Conservation (phyloP, 2,113 vertebrate species). For the Rhinoderma darwinii region DNA sequence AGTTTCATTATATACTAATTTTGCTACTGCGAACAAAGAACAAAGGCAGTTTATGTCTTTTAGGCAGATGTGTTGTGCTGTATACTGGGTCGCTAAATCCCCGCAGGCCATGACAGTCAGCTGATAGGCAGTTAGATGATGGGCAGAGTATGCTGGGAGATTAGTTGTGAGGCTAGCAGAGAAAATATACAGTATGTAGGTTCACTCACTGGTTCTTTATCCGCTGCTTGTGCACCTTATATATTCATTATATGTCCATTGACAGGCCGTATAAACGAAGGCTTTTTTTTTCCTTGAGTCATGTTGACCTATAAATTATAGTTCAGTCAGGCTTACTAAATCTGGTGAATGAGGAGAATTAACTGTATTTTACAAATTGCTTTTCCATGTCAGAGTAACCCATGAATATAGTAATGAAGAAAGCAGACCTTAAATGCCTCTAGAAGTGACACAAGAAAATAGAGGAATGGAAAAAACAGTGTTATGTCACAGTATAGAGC, state of each 20-base stretch:
- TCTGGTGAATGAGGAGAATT: constrained; percentile 20
- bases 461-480: neutral
- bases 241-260: neutral
- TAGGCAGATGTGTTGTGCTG: too few relatives aligned
- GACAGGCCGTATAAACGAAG: neutral
- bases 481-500: neutral
- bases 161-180: neutral
- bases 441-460: neutral
- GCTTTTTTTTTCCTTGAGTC: neutral
- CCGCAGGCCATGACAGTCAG: neutral
- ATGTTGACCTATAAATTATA: constrained; percentile 8
- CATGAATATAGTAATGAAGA: constrained; percentile 36
- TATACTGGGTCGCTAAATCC: neutral
- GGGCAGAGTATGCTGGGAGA: neutral
- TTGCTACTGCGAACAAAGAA: too few relatives aligned
- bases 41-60: too few relatives aligned
- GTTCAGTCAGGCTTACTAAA: constrained; percentile 17
- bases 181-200: neutral
- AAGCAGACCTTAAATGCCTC: constrained; percentile 22
- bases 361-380: constrained; percentile 28
- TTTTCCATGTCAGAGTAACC: constrained; percentile 36
- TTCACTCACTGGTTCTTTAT: too few relatives aligned
- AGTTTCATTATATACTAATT: neutral
- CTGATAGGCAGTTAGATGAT: neutral
- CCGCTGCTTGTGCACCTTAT: neutral